Evolutionary conservation across 2,888 invertebrate species (phyloP).

Genomic region (Hydrotaea diabolus): DNA sequence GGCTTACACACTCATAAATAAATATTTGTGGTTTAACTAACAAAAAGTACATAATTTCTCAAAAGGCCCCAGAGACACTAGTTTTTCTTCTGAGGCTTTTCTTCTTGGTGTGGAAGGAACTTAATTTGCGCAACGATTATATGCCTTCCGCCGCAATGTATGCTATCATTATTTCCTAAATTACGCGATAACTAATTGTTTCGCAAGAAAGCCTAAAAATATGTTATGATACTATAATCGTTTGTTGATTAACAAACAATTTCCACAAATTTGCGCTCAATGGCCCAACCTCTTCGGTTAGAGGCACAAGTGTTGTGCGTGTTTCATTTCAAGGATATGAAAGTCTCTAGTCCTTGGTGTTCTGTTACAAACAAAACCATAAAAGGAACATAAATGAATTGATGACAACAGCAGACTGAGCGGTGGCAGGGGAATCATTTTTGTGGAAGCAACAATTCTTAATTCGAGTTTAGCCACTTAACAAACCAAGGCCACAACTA

Average conservation of each 20-base stretch:
- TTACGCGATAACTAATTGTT: background rate
- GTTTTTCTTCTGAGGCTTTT: no score
- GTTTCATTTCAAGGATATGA: background rate
- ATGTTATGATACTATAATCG: slow-evolving; percentile 17
- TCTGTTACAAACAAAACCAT: background rate
- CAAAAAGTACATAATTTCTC: no score
- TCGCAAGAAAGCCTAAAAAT: slow-evolving; percentile 3
- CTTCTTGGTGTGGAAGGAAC: no score
- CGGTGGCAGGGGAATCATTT: background rate
- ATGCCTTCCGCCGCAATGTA: background rate
- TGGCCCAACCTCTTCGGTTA: no score
- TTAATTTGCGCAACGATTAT: background rate
- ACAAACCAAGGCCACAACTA: background rate
- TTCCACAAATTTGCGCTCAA: background rate
- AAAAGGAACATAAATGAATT: background rate
- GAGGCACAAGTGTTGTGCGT: slow-evolving; percentile 17
- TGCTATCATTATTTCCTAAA: background rate
- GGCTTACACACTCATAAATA: no score
- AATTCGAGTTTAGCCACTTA: background rate
- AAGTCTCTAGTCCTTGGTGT: background rate
- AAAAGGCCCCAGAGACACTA: no score
- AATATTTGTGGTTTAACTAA: no score
- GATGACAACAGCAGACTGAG: background rate
- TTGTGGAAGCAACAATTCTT: background rate
- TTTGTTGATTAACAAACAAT: background rate